phyloP scores from a whole-genome alignment of 1,140 invertebrate species.

The Cyclargus thomasi region DNA sequence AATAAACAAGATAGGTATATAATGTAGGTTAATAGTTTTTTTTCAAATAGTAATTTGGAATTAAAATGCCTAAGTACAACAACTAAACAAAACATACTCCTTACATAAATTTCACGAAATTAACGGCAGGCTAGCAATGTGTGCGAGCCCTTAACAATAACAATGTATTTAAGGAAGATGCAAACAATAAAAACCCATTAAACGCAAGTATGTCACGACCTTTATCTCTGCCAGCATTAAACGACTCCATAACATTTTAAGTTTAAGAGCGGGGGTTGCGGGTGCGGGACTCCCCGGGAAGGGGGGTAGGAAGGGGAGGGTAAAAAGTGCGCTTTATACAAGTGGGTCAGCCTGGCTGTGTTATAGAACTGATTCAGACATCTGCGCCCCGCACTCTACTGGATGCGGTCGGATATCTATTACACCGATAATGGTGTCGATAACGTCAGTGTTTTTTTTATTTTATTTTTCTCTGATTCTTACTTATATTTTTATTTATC shows the following conservation, averaged over 20 bases:
- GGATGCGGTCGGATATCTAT: not conserved
- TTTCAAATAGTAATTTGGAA: no score
- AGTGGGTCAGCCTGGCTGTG: not conserved
- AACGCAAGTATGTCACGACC: slow-evolving; percentile 12
- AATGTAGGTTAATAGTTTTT: no score
- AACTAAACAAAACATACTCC: no score
- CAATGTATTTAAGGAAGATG: not conserved
- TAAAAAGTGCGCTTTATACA: not conserved
- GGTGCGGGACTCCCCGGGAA: not conserved
- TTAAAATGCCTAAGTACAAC: no score
- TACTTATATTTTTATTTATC: no score
- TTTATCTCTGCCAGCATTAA: slow-evolving; percentile 4
- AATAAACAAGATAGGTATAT: no score
- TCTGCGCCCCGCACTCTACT: not conserved
- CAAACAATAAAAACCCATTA: not conserved
- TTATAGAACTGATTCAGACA: slow-evolving; percentile 8
- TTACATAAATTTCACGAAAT: no score
- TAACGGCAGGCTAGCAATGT: not conserved
- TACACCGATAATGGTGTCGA: not conserved
- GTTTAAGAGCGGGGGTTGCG: not conserved
- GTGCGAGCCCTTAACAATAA: not conserved
- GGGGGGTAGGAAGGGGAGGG: not conserved
- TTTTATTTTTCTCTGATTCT: not conserved
- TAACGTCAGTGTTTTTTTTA: not conserved
- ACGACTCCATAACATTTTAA: slow-evolving; percentile 4